phyloP scores from a whole-genome alignment of 2,797 vertebrate genomes.

The Oreochromis grahami region DNA sequence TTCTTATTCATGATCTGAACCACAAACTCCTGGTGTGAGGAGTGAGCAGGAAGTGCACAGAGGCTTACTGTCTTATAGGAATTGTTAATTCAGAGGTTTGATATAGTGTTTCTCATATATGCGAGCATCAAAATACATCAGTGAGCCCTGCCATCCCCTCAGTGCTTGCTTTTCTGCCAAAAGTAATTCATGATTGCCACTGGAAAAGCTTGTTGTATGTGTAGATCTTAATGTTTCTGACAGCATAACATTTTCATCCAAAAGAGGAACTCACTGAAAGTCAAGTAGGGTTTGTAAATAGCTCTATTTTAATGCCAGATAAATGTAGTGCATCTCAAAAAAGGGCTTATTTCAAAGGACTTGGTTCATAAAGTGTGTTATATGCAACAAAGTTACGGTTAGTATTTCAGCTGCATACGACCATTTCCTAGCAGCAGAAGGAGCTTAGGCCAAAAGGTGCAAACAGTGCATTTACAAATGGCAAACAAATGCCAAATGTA shows the following conservation, averaged over 20 bases:
- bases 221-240: constrained; percentile 42
- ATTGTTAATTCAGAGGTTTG: constrained; percentile 48
- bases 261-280: constrained; percentile 32
- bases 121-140: constrained; percentile 20
- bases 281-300: constrained; percentile 38
- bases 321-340: constrained; percentile 14
- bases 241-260: constrained; percentile 28
- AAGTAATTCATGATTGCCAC: constrained; percentile 35
- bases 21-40: constrained; percentile 32
- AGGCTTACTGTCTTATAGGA: constrained; percentile 32
- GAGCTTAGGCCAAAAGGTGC: not conserved
- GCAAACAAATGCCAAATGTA: constrained; percentile 34
- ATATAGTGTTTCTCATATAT: not conserved
- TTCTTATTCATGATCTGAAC: constrained; percentile 61
- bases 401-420: not conserved
- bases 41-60: constrained; percentile 30
- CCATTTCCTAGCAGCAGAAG: not conserved
- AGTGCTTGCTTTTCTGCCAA: constrained; percentile 15
- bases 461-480: not conserved
- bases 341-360: constrained; percentile 18
- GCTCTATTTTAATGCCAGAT: constrained; percentile 35
- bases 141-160: constrained; percentile 1
- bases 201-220: constrained; percentile 37
- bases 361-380: not conserved
- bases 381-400: constrained; percentile 16